A percentile compares a stretch with the other conserved stretches of the same genome.
These are phyloP conservation scores for Anabacerthia variegaticeps DNA, from an alignment of 2,797 vertebrate species.

Conservation along the genomic window DNA sequence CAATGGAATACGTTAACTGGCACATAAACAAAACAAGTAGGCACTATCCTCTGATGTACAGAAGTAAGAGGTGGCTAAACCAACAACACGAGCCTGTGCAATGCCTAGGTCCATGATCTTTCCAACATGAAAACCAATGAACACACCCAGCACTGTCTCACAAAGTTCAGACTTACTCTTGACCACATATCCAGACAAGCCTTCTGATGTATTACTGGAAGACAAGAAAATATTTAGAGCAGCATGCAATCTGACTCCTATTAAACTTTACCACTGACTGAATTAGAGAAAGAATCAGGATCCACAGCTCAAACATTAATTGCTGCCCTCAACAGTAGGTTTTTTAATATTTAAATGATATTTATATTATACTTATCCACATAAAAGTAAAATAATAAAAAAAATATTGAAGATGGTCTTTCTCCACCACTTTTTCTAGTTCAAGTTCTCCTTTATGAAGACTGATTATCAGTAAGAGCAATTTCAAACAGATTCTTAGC, in stretches of 20 bases:
- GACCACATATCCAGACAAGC: not conserved
- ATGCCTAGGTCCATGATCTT: not conserved
- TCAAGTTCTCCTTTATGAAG: not conserved
- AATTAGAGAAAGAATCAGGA: not conserved
- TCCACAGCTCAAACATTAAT: not conserved
- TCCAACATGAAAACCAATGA: not conserved
- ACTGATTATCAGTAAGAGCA: not conserved
- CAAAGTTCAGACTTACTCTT: not conserved
- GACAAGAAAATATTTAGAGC: not conserved
- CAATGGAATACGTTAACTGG: not conserved
- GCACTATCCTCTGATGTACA: not conserved
- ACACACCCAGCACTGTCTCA: not conserved
- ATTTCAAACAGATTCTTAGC: not conserved
- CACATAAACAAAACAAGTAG: not conserved
- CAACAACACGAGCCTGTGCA: not conserved
- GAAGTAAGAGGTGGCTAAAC: not conserved
- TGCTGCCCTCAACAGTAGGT: not conserved
- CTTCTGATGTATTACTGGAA: not conserved
- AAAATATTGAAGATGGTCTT: not conserved
- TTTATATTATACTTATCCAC: not conserved
- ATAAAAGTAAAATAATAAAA: not conserved
- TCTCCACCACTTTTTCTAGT: not conserved
- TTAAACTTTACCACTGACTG: not conserved
- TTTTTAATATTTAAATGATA: not conserved
- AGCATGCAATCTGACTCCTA: not conserved